Evolutionary conservation across 23 tunicate species (phyloP).

Genomic region (Aplidium turbinatum): DNA sequence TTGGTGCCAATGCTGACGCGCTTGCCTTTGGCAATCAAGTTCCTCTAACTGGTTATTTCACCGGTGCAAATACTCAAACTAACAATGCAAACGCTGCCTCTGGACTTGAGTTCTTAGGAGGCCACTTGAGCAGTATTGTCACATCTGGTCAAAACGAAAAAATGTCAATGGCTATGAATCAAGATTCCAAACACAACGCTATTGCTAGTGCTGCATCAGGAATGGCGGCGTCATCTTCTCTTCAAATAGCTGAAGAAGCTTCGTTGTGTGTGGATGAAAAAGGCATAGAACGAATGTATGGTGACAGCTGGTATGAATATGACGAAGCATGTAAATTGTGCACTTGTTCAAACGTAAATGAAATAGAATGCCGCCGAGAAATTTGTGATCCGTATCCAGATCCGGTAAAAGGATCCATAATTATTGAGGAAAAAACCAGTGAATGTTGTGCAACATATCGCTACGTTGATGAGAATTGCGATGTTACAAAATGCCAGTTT

Average conservation of each 20-base stretch:
- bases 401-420: slow-evolving; percentile 31
- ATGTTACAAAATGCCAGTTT: slow-evolving; percentile 52
- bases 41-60: background rate
- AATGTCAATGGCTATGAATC: background rate
- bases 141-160: background rate
- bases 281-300: slow-evolving; percentile 75
- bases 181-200: background rate
- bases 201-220: slow-evolving; percentile 30
- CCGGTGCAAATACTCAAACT: background rate
- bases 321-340: slow-evolving; percentile 62
- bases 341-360: slow-evolving; percentile 65
- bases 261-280: slow-evolving; percentile 70
- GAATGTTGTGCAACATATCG: slow-evolving; percentile 72
- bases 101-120: slow-evolving; percentile 12
- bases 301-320: slow-evolving; percentile 68
- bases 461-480: slow-evolving; percentile 47
- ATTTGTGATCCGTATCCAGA: slow-evolving; percentile 78
- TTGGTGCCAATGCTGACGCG: slow-evolving; percentile 7
- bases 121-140: background rate
- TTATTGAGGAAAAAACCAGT: slow-evolving; percentile 62
- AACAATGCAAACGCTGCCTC: slow-evolving; percentile 7
- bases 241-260: slow-evolving; percentile 73
- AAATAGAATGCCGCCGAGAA: slow-evolving; percentile 43
- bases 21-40: background rate
- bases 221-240: slow-evolving; percentile 2